Base-by-base conservation (phyloP, 2,797 vertebrate genomes). In the Sebastes steindachneri region DNA sequence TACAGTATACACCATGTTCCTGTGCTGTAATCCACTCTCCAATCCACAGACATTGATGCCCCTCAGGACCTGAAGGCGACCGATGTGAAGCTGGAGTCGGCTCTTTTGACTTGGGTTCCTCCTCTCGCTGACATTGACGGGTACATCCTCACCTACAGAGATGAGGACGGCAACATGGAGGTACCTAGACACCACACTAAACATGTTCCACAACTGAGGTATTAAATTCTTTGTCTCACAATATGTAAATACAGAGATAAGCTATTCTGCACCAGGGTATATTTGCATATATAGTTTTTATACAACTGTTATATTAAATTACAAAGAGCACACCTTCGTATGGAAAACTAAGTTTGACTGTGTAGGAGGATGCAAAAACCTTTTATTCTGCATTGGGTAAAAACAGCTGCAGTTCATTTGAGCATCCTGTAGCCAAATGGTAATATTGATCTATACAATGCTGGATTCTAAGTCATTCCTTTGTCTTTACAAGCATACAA, bases 91-190 rank as follows among this genome's bases (percentile, higher is more conserved):
- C 73, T 79, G 69, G 94, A 96, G 11, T 87, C 95, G 31, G 96
- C 94, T 1, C 58, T 89, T 11, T 14, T 98, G 88, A 97, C 94
- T 51, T 99, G 97, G 97, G 88, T 57, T 60, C 86, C 95, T 65
- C 97, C 97, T 8, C 86, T 92, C 57, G 97, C 97, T 55, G 88
- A 95, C 82, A 97, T 97, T 3, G 95, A 97, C 17, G 97, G 97
- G 12, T 98, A 96, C 66, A 73, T 92, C 78, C 94, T 98, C 74
- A 96, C 92, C 31, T 98, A 96, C 89, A 95, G 91, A 54, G 77
- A 94, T 41, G 93, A 85, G 51, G 94, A 95, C 6, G 95, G 96
- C 53, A 94, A 76, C 35, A 60, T 68, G 73, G 83, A 96, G 95
- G 96, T 96, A 92, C 57, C 21, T 28, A 15, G 2, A 66, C 9